phyloP scores from a whole-genome alignment of 2,888 invertebrate species.

The Cosmia trapezina region DNA sequence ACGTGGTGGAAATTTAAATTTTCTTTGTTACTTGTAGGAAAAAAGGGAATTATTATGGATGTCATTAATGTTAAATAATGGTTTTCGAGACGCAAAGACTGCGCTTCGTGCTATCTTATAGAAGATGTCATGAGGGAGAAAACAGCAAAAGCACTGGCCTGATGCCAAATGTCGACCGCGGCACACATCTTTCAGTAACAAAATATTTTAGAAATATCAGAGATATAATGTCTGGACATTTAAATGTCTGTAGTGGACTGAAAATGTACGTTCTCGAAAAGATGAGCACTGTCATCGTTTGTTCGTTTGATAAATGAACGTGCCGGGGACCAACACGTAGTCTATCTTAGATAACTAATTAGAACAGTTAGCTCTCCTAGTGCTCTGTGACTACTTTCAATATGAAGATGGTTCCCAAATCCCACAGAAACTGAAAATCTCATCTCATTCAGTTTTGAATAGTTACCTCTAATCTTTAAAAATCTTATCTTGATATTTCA shows the following conservation, averaged over 20 bases:
- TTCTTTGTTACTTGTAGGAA: conserved; percentile 32
- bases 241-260: conserved; percentile 55
- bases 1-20: conserved; percentile 33
- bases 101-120: conserved; percentile 80
- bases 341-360: conserved; percentile 41
- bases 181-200: conserved; percentile 83
- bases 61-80: conserved; percentile 65
- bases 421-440: conserved; percentile 17
- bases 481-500: conserved; percentile 11
- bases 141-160: conserved; percentile 86
- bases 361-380: conserved; percentile 20
- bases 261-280: conserved; percentile 44
- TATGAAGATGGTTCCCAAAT: neutral
- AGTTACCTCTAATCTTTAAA: neutral
- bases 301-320: conserved; percentile 43
- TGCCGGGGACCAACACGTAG: conserved; percentile 16
- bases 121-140: conserved; percentile 84
- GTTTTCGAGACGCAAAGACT: conserved; percentile 70
- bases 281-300: conserved; percentile 47
- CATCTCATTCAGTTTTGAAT: conserved; percentile 9
- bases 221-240: conserved; percentile 70
- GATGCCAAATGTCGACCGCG: conserved; percentile 85
- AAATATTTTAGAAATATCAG: conserved; percentile 85
- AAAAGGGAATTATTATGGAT: conserved; percentile 26
- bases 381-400: conserved; percentile 29